These are phyloP conservation scores for Valencia hispanica DNA, from an alignment of 2,797 vertebrate species.

Conservation along the genomic window DNA sequence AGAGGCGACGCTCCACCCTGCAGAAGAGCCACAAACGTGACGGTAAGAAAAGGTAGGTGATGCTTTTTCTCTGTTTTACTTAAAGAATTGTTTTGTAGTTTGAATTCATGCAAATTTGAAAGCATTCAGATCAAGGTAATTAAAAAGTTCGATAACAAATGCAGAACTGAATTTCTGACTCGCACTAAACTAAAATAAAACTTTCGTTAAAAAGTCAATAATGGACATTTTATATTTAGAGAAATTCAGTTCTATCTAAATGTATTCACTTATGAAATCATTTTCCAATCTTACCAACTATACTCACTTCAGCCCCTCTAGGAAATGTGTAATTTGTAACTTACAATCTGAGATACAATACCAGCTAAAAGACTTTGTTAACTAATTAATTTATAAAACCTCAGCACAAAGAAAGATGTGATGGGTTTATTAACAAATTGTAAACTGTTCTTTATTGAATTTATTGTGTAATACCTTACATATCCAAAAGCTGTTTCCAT, in stretches of 20 bases:
- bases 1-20: conserved; percentile 84
- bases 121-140: neutral
- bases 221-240: neutral
- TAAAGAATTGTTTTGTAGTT: neutral
- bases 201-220: neutral
- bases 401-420: neutral
- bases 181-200: neutral
- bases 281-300: neutral
- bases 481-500: neutral
- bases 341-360: neutral
- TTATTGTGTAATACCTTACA: neutral
- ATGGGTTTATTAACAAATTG: neutral
- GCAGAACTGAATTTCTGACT: neutral
- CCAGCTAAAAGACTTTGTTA: neutral
- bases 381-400: neutral
- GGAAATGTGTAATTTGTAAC: neutral
- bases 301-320: neutral
- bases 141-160: neutral
- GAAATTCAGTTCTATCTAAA: neutral
- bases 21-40: conserved; percentile 92
- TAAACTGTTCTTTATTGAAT: neutral
- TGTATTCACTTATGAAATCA: neutral
- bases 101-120: neutral
- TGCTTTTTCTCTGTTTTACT: conserved; percentile 18
- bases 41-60: conserved; percentile 93